Evolutionary conservation across 2,113 vertebrate genomes (phyloP).

Genomic region (Paramormyrops kingsleyae): DNA sequence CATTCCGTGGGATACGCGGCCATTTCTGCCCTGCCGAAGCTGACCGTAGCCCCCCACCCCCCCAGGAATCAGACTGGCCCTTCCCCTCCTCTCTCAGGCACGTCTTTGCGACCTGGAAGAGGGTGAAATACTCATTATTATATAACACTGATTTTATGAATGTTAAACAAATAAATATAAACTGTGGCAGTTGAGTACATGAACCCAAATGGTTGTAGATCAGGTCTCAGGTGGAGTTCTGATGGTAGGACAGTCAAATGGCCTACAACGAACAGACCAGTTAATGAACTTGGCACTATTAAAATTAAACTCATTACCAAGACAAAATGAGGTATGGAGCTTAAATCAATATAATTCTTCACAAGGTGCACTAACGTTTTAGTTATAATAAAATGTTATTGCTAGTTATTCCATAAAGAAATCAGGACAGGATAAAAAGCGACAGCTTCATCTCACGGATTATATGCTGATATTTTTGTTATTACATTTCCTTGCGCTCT

Average conservation of each 20-base stretch:
- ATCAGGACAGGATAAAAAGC: not conserved
- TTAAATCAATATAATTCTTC: not conserved
- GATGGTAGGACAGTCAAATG: not conserved
- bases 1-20: conserved; percentile 33
- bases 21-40: conserved; percentile 25
- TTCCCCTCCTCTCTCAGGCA: not conserved
- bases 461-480: not conserved
- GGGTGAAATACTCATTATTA: not conserved
- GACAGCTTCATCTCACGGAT: not conserved
- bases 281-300: not conserved
- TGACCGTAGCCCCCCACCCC: not conserved
- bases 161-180: not conserved
- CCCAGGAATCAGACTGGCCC: not conserved
- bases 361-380: not conserved
- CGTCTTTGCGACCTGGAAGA: not conserved
- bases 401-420: not conserved
- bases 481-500: not conserved
- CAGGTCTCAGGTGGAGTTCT: not conserved
- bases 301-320: not conserved
- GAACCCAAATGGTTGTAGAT: not conserved
- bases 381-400: not conserved
- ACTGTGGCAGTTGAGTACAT: not conserved
- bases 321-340: not conserved
- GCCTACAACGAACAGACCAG: not conserved
- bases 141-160: not conserved